Conservation (phyloP, 2,113 vertebrate species). For the Catharus minimus region DNA sequence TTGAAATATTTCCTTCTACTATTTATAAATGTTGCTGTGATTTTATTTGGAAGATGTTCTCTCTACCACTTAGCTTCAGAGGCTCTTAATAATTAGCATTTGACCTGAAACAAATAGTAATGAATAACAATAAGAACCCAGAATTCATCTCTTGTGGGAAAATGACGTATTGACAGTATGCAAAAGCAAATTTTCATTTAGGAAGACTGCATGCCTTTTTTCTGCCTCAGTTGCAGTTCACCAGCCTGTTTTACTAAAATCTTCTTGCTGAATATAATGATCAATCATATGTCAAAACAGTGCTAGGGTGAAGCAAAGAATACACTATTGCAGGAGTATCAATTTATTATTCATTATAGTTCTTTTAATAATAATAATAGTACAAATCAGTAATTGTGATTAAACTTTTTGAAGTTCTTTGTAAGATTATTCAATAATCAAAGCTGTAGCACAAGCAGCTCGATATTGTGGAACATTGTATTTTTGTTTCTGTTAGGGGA, state of each 20-base stretch:
- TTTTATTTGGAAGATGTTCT: not conserved
- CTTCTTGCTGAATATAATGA: not conserved
- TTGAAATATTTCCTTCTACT: not conserved
- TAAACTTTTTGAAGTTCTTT: not conserved
- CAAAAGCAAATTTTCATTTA: not conserved
- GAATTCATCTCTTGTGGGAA: not conserved
- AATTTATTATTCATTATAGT: not conserved
- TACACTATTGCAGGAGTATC: not conserved
- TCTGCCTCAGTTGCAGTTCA: not conserved
- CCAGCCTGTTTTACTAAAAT: not conserved
- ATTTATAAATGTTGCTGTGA: not conserved
- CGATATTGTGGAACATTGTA: rapidly evolving
- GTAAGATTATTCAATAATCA: not conserved
- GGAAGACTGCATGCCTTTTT: not conserved
- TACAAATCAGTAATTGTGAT: not conserved
- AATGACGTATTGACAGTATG: not conserved
- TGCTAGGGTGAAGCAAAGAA: not conserved
- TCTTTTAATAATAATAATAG: not conserved
- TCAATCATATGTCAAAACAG: not conserved
- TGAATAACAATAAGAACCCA: not conserved
- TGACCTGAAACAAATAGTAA: not conserved
- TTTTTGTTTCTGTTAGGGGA: not conserved
- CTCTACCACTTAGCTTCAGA: not conserved
- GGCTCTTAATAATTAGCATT: not conserved
- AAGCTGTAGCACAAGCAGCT: not conserved